Percentiles rank a stretch among this genome's conserved stretches.
Conservation (phyloP, 2,113 vertebrate species). For the Caranx melampygus region DNA sequence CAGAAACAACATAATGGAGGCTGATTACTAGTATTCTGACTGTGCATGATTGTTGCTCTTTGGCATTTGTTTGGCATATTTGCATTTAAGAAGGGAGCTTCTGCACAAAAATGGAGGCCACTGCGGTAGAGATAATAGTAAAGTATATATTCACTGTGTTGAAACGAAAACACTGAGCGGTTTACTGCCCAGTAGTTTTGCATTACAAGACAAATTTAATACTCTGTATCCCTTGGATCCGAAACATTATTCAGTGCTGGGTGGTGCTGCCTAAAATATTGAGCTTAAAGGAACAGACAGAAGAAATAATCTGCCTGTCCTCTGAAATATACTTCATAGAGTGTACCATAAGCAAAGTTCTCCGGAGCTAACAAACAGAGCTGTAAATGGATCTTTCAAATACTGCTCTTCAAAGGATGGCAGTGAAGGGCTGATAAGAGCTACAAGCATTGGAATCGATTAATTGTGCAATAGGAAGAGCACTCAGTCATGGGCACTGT, state of each 20-base stretch:
- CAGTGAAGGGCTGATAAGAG: slow-evolving; percentile 74
- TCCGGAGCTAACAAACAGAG: slow-evolving; percentile 47
- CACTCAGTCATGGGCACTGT: slow-evolving; percentile 78
- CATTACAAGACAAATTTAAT: slow-evolving; percentile 21
- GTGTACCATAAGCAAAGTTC: slow-evolving; percentile 42
- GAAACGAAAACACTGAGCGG: slow-evolving; percentile 7
- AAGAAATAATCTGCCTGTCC: slow-evolving; percentile 1
- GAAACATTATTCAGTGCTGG: slow-evolving; percentile 18
- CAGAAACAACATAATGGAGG: background rate
- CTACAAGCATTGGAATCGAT: slow-evolving; percentile 74
- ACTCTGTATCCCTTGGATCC: slow-evolving; percentile 11
- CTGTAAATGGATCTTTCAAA: slow-evolving; percentile 68
- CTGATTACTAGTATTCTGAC: background rate
- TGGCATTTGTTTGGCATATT: background rate
- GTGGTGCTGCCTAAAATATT: slow-evolving; percentile 10
- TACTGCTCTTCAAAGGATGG: slow-evolving; percentile 66
- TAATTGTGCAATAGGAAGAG: slow-evolving; percentile 76
- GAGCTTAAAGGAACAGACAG: slow-evolving; percentile 13
- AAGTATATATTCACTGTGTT: background rate
- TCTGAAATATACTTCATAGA: slow-evolving; percentile 21
- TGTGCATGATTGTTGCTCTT: background rate
- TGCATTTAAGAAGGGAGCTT: background rate
- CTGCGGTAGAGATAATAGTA: background rate
- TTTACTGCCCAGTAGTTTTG: slow-evolving; percentile 14
- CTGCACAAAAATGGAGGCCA: background rate